Evolutionary conservation across 2,888 invertebrate genomes (phyloP), one percentile per base, ranked within the genome.

Genomic region (Platycheirus rosarum): DNA sequence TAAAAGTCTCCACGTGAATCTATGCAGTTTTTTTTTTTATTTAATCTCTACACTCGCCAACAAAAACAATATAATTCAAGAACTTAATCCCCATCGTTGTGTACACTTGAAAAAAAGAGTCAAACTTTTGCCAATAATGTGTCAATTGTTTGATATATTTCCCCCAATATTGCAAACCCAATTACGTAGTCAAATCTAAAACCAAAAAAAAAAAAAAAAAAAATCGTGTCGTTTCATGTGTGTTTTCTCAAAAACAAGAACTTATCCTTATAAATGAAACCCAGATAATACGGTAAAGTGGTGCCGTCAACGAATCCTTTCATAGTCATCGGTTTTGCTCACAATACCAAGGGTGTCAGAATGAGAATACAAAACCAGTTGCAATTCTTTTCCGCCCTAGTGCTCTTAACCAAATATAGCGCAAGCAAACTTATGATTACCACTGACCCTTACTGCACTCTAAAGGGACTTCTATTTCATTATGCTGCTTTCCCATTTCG

Each of bases 291-390:
- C 46, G 23, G 76, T 71, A 80, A 80, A 70, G 76, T 80, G 66
- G 68, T 82, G 82, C 71, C 82, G 82, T 82, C 82, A 82, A 63
- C 55, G 71, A 82, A 73, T 82, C 82, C 71, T 82, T 77, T 82
- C 68, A 82, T 49, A 63, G 55, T 14, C 68, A 77, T 82, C 63
- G 77, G 82, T 71, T 77, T 76, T 73, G 44, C 37, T 63, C 32
- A 82, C 68, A 82, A 77, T 71, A 49, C 71, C 16, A 57, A 68
- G 71, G 73, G 82, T 77, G 82, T 82, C 49, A 32, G 68, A 44
- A 73, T 35, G 37, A 53, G n/a, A n/a, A n/a, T n/a, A n/a, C n/a
- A n/a, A 71, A 82, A 82, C 82, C 66, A 77, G 82, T 68, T 77
- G 42, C n/a, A 40, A 16, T 35, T 49, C 26, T 32, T 69, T 62